Evolutionary conservation across 1,140 invertebrate species (phyloP).

Genomic region (Micrasema longulum): DNA sequence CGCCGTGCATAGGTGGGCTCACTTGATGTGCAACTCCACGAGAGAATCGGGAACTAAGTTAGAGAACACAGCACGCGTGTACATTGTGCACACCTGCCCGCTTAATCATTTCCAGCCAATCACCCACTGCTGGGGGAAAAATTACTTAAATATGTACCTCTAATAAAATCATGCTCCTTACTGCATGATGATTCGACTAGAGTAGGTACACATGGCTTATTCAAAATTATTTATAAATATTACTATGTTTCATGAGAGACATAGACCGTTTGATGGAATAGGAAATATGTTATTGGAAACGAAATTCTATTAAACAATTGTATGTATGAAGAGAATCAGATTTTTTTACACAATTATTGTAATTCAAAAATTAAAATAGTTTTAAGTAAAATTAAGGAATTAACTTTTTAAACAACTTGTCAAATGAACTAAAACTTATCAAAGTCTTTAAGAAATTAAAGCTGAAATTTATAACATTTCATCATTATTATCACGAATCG

Average conservation of each 20-base stretch:
- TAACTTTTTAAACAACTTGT: no score
- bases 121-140: background rate
- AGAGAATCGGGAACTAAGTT: no score
- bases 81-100: conserved; percentile 25
- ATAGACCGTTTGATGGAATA: background rate
- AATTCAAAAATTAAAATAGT: no score
- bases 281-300: background rate
- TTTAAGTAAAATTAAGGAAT: no score
- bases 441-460: no score
- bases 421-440: no score
- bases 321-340: background rate
- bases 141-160: background rate
- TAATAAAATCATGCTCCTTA: background rate
- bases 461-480: no score
- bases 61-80: no score
- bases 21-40: no score
- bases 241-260: background rate
- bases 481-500: no score
- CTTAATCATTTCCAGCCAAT: conserved; percentile 26
- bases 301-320: background rate
- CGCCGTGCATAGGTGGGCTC: no score
- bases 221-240: background rate
- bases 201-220: background rate
- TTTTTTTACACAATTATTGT: no score
- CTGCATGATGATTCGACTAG: background rate